Evolutionary conservation across 2,888 invertebrate genomes (phyloP).

Genomic region (Amiota minor): DNA sequence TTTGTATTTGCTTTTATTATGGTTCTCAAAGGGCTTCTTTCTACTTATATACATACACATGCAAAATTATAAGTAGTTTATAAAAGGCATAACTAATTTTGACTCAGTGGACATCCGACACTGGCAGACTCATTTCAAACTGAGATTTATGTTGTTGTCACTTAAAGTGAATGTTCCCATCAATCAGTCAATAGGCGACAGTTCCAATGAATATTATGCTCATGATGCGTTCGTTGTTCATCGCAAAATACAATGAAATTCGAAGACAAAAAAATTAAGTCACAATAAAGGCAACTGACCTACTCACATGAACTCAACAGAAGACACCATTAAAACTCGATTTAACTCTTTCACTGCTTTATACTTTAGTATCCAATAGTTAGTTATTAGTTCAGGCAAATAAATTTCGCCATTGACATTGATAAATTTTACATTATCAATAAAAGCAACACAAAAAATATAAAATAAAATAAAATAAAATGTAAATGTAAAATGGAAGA

Average conservation of each 20-base stretch:
- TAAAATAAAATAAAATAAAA: background rate
- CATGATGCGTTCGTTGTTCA: slow-evolving; percentile 1
- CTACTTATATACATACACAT: too few relatives aligned
- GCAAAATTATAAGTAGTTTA: too few relatives aligned
- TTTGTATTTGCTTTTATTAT: too few relatives aligned
- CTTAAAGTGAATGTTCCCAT: slow-evolving; percentile 56
- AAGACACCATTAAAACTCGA: background rate
- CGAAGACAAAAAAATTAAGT: background rate
- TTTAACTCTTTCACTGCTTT: slow-evolving; percentile 10
- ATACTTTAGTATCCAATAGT: background rate
- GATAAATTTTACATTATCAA: slow-evolving; percentile 14
- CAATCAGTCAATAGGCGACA: slow-evolving; percentile 61
- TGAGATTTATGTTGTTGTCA: slow-evolving; percentile 55
- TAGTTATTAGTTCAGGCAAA: slow-evolving; percentile 14
- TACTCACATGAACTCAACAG: slow-evolving; percentile 46
- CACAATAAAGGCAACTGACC: slow-evolving; percentile 1
- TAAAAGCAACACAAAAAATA: background rate
- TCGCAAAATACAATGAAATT: too few relatives aligned
- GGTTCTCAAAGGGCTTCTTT: too few relatives aligned
- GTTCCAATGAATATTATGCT: background rate
- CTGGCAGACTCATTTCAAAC: background rate
- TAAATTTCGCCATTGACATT: slow-evolving; percentile 19
- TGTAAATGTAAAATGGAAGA: slow-evolving; percentile 7
- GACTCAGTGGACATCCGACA: too few relatives aligned
- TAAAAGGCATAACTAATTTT: too few relatives aligned